Evolutionary conservation across 2,888 invertebrate species (phyloP).

Genomic region (Chymomyza procnemis): DNA sequence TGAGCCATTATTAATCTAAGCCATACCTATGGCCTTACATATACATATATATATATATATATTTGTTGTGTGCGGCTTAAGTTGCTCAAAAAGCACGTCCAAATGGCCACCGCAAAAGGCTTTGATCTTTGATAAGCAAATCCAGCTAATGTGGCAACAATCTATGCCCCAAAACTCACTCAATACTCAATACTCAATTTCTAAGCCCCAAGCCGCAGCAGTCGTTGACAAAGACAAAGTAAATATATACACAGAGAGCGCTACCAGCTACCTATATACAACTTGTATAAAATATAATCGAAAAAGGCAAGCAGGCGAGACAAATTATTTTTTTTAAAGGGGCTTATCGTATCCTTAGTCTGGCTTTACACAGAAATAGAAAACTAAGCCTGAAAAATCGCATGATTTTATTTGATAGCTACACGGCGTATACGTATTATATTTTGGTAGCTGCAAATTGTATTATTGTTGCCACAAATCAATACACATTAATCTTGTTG

Average conservation of each 20-base stretch:
- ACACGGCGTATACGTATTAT: constrained; percentile 2
- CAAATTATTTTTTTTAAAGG: constrained; percentile 62
- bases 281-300: constrained; percentile 2
- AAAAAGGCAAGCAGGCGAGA: constrained; percentile 23
- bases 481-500: constrained; percentile 68
- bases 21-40: constrained; percentile 5
- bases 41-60: too few species aligned
- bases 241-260: too few species aligned
- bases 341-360: constrained; percentile 55
- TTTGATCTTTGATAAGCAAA: constrained; percentile 47
- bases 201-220: not conserved
- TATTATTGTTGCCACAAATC: constrained; percentile 58
- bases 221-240: not conserved
- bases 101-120: constrained; percentile 18
- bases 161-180: not conserved
- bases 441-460: constrained; percentile 40
- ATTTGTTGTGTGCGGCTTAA: constrained; percentile 13
- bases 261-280: not conserved
- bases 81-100: not conserved
- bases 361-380: constrained; percentile 54
- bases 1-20: too few species aligned
- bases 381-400: constrained; percentile 56
- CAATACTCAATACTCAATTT: not conserved
- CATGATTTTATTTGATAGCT: constrained; percentile 27
- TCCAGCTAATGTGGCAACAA: constrained; percentile 19